Evolutionary conservation across 1,140 invertebrate species (phyloP), one percentile per base, ranked within the genome.

Genomic region (Choristoneura fumiferana): DNA sequence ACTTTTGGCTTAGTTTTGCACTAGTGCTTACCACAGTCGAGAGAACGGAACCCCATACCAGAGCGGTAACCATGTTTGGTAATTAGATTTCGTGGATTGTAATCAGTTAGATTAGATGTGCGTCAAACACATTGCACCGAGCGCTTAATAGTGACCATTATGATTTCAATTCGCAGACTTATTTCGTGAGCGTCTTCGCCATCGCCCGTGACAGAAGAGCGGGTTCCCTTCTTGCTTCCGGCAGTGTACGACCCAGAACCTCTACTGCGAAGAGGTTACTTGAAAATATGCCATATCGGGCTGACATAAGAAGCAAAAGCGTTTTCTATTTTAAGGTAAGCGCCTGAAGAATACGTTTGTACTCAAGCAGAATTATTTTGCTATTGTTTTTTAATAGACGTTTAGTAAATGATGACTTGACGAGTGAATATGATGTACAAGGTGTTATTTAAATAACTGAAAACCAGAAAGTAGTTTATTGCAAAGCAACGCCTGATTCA

Each of bases 311-410:
- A 37, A 73, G 75, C 9, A 84, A 77, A 72, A 76, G 43, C 54
- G 76, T 84, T n/a, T 84, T 73, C 60, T 84, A 86, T 69, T 81
- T 81, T 45, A 86, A 86, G 76, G 83, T 83, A 60, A 58, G 52
- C 45, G 37, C 18, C 18, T 49, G 18, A 0, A 29, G 6, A 3
- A 6, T 29, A 29, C 22, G 2, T 2, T 2, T 29, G 22, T 3
- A 29, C 6, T 29, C 2, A 29, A 29, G 43, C n/a, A 22, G 8
- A n/a, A n/a, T 22, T 13, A 17, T 9, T 22, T 29, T 45, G 40
- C 17, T 45, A 45, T 45, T n/a, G n/a, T 22, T 45, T 9, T 10
- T 45, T 18, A 40, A 0, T 0, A 45, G 40, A 15, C 40, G 39
- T 18, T 43, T 14, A 8, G 8, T 1, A 10, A 15, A 15, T 6